These are phyloP conservation scores for Steinernema scapterisci DNA, from an alignment of 2,888 invertebrate species.

Conservation along the genomic window DNA sequence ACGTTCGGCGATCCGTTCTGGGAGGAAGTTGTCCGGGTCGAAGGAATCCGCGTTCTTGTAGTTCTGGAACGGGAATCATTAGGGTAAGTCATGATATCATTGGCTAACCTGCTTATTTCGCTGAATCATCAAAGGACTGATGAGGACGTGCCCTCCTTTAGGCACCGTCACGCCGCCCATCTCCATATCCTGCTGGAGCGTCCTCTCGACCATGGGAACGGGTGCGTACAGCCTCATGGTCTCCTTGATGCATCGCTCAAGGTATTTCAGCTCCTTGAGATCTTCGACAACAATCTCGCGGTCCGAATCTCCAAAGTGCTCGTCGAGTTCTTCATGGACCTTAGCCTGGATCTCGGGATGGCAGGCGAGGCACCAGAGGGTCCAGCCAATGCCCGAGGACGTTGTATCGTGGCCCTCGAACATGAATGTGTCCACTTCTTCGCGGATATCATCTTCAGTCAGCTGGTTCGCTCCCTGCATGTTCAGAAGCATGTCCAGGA, in stretches of 20 bases:
- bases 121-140: conserved; percentile 8
- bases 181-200: conserved; percentile 44
- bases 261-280: conserved; percentile 45
- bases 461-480: conserved; percentile 64
- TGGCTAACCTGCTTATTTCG: background rate
- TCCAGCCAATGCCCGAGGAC: conserved; percentile 45
- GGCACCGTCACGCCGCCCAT: conserved; percentile 33
- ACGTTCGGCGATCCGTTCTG: conserved; percentile 12
- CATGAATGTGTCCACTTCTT: conserved; percentile 72
- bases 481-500: conserved; percentile 70
- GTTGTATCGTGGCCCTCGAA: conserved; percentile 67
- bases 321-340: conserved; percentile 19
- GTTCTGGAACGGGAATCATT: background rate
- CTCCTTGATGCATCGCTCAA: conserved; percentile 55
- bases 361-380: conserved; percentile 49
- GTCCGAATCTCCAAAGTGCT: conserved; percentile 30
- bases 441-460: conserved; percentile 69
- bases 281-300: conserved; percentile 44
- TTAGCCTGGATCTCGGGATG: conserved; percentile 40
- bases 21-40: conserved; percentile 38
- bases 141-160: background rate
- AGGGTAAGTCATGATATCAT: background rate
- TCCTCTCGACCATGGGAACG: conserved; percentile 50
- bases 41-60: background rate
- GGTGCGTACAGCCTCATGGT: conserved; percentile 48